Conservation (phyloP, 2,888 invertebrate genomes). For the Limnephilus lunatus region DNA sequence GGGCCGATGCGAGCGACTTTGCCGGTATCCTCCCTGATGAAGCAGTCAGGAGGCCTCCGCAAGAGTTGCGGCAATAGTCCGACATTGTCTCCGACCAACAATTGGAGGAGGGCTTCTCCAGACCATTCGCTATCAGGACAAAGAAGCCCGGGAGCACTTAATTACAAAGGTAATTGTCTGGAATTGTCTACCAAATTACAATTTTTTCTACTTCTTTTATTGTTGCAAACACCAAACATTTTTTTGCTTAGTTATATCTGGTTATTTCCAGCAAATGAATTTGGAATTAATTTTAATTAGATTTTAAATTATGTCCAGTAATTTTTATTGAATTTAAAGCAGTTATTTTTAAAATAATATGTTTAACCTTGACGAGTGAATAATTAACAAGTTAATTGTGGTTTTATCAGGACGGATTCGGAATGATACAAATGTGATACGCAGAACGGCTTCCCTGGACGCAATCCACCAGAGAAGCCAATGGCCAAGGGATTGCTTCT, state of each 20-base stretch:
- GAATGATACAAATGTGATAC: slow-evolving; percentile 76
- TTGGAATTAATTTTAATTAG: neutral
- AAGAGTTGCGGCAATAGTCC: slow-evolving; percentile 81
- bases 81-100: slow-evolving; percentile 81
- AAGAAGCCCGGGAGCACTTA: slow-evolving; percentile 84
- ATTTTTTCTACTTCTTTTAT: slow-evolving; percentile 29
- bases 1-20: slow-evolving; percentile 88
- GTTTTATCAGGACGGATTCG: slow-evolving; percentile 49
- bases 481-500: slow-evolving; percentile 85
- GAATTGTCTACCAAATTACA: slow-evolving; percentile 6
- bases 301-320: neutral
- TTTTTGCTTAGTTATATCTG: neutral
- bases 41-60: slow-evolving; percentile 80
- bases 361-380: neutral
- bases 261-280: neutral
- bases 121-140: slow-evolving; percentile 84
- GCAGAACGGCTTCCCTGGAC: slow-evolving; percentile 88
- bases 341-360: neutral
- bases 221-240: slow-evolving; percentile 22
- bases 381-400: neutral
- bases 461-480: slow-evolving; percentile 88
- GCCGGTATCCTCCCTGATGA: slow-evolving; percentile 85
- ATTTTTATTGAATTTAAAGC: neutral
- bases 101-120: slow-evolving; percentile 83
- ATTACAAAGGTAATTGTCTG: slow-evolving; percentile 81